phyloP scores from a whole-genome alignment of 2,888 invertebrate genomes.

The Poecilus cupreus region DNA sequence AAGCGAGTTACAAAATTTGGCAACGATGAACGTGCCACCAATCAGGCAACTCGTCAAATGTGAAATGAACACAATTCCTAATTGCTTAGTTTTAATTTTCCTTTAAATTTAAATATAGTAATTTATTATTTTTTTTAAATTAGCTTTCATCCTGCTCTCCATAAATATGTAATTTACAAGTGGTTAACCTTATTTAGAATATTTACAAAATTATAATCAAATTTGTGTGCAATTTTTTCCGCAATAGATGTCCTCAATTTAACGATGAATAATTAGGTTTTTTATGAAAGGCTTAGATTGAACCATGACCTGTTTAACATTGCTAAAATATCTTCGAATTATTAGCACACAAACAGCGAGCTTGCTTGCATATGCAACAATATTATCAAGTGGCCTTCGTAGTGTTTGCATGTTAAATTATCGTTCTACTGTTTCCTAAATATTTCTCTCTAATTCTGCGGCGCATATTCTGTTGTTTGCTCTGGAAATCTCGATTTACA shows the following conservation, averaged over 20 bases:
- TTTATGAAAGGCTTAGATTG: background rate
- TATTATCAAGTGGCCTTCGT: constrained; percentile 23
- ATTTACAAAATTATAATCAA: background rate
- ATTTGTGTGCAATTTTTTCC: constrained; percentile 23
- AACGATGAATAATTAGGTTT: background rate
- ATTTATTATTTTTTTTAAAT: background rate
- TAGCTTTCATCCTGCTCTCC: background rate
- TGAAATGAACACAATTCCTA: no score
- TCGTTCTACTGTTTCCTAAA: background rate
- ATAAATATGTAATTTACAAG: background rate
- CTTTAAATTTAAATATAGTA: background rate
- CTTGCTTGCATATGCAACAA: constrained; percentile 15
- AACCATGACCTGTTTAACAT: constrained; percentile 35
- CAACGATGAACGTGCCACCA: no score
- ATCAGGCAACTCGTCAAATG: no score
- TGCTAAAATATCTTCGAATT: constrained; percentile 24
- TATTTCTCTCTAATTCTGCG: background rate
- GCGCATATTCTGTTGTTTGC: background rate
- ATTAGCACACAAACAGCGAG: background rate
- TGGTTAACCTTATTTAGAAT: background rate
- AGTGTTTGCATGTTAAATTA: constrained; percentile 22
- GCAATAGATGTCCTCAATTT: constrained; percentile 1
- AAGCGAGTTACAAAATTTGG: no score
- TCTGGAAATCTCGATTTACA: background rate
- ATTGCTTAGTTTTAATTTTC: no score